Conservation (phyloP, 2,888 invertebrate species). For the Agrenia bidenticulata region DNA sequence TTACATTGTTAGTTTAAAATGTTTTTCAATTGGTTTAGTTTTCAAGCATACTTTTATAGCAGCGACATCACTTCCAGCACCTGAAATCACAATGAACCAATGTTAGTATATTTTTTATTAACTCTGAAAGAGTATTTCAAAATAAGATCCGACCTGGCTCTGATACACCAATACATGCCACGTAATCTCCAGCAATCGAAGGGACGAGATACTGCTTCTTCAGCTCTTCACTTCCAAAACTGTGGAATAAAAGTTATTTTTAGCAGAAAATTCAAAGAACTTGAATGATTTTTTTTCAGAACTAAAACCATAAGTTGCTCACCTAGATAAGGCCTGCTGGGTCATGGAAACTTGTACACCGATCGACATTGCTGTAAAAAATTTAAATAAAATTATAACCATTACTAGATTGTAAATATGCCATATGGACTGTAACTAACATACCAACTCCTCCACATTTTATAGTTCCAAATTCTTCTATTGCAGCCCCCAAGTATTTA, state of each 20-base stretch:
- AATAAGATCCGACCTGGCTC: slow-evolving; percentile 55
- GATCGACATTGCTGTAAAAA: slow-evolving; percentile 61
- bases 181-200: slow-evolving; percentile 59
- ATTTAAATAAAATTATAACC: too few relatives aligned
- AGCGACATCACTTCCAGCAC: slow-evolving; percentile 61
- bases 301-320: too few relatives aligned
- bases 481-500: slow-evolving; percentile 60
- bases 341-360: slow-evolving; percentile 54
- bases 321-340: slow-evolving; percentile 31
- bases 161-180: slow-evolving; percentile 60
- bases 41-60: slow-evolving; percentile 52
- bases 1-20: neutral
- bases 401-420: too few relatives aligned
- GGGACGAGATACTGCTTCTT: slow-evolving; percentile 59
- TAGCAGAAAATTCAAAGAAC: neutral
- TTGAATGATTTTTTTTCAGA: too few relatives aligned
- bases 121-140: neutral
- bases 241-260: slow-evolving; percentile 21
- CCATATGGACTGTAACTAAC: slow-evolving; percentile 60
- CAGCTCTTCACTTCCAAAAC: slow-evolving; percentile 59
- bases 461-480: slow-evolving; percentile 60
- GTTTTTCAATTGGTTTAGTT: slow-evolving; percentile 9
- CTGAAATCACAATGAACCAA: neutral
- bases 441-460: slow-evolving; percentile 61
- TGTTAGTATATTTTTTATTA: neutral